These are phyloP conservation scores for Oncorhynchus nerka DNA, from an alignment of 2,113 vertebrate species.

Conservation along the genomic window DNA sequence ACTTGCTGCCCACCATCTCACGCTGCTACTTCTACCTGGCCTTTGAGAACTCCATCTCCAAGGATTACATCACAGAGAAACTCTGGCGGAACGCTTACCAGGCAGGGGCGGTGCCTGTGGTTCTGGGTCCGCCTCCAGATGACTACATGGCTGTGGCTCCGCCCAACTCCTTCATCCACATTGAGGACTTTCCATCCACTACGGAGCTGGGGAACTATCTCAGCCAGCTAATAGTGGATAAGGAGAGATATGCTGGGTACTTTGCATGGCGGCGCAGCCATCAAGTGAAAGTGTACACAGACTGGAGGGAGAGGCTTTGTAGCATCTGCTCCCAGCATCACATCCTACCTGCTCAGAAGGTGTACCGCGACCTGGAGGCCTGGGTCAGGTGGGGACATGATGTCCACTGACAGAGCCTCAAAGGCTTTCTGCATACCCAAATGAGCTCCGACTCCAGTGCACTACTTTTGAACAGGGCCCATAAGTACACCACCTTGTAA, in stretches of 20 bases:
- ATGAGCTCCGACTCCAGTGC: no score
- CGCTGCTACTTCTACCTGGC: constrained; percentile 90
- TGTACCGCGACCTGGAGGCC: constrained; percentile 73
- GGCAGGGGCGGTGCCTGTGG: constrained; percentile 81
- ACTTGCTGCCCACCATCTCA: constrained; percentile 77
- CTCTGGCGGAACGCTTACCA: constrained; percentile 85
- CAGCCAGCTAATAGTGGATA: constrained; percentile 62
- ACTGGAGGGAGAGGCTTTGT: constrained; percentile 88
- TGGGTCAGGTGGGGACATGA: constrained; percentile 64
- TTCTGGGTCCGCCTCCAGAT: constrained; percentile 78
- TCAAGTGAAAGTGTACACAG: constrained; percentile 65
- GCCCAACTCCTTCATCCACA: constrained; percentile 82
- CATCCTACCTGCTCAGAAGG: constrained; percentile 54
- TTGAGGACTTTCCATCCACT: constrained; percentile 80
- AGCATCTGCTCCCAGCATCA: constrained; percentile 74
- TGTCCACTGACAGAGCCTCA: no score
- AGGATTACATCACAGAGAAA: constrained; percentile 94
- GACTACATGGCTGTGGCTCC: constrained; percentile 83
- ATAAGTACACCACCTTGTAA: no score
- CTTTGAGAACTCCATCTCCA: constrained; percentile 86
- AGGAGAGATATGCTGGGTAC: constrained; percentile 73
- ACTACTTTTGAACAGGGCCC: no score
- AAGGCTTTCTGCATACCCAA: no score
- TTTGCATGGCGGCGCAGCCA: constrained; percentile 77
- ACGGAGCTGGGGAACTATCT: constrained; percentile 78